Percentiles rank a stretch among this genome's conserved stretches.
phyloP scores from a whole-genome alignment of 2,888 invertebrate genomes.

The Tiliacea citrago region DNA sequence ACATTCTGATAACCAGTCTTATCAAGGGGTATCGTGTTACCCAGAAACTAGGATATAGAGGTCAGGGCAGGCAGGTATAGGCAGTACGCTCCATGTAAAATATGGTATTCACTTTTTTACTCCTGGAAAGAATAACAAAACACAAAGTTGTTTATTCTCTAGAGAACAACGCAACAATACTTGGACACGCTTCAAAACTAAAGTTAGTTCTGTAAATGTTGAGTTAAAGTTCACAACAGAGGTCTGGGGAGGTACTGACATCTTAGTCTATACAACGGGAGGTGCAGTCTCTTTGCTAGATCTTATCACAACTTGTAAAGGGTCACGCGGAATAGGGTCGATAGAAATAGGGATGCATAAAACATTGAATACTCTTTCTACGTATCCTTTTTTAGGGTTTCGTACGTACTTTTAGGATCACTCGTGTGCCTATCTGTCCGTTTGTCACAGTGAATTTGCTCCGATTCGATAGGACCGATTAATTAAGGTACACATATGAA shows the following conservation, averaged over 20 bases:
- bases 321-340: neutral
- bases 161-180: slow-evolving; percentile 17
- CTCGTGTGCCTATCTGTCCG: no score
- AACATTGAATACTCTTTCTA: neutral
- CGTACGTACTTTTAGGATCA: no score
- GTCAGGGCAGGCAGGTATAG: no score
- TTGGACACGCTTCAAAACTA: slow-evolving; percentile 40
- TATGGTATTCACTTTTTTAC: neutral
- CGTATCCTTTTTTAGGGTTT: no score
- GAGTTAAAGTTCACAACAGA: slow-evolving; percentile 25
- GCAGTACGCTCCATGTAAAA: no score
- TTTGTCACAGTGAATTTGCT: no score
- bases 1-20: no score
- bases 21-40: no score
- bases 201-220: slow-evolving; percentile 19
- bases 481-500: no score
- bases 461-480: no score
- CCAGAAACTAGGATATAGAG: no score
- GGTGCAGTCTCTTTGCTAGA: neutral
- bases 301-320: neutral
- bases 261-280: neutral
- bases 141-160: slow-evolving; percentile 22
- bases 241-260: slow-evolving; percentile 32
- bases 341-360: neutral
- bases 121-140: slow-evolving; percentile 9